Conservation (phyloP, 1,140 invertebrate species). For the Drosophila trapezifrons region DNA sequence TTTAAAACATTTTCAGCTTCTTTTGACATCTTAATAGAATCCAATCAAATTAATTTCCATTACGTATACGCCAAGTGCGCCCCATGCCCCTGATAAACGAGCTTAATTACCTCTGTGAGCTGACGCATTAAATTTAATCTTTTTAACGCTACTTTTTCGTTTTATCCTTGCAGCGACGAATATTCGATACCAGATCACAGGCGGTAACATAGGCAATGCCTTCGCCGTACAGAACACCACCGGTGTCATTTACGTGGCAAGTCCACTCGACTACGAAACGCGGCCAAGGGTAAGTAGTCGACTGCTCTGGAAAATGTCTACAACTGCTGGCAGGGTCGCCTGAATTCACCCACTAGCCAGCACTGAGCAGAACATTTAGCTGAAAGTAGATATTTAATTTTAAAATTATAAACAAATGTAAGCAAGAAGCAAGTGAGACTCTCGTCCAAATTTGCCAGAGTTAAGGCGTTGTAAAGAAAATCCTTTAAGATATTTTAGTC, state of each 20-base stretch:
- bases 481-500: not conserved
- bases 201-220: slow-evolving; percentile 90
- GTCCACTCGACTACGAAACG: slow-evolving; percentile 90
- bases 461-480: not conserved
- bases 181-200: slow-evolving; percentile 91
- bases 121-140: slow-evolving; percentile 11
- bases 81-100: not conserved
- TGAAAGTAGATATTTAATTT: too few relatives aligned
- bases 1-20: slow-evolving; percentile 13
- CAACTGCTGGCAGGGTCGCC: slow-evolving; percentile 13
- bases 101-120: slow-evolving; percentile 18
- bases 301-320: slow-evolving; percentile 6
- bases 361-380: not conserved
- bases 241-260: slow-evolving; percentile 90
- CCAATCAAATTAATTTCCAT: slow-evolving; percentile 21
- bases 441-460: not conserved
- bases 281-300: slow-evolving; percentile 87
- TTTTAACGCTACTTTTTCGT: slow-evolving; percentile 9
- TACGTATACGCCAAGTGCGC: slow-evolving; percentile 40
- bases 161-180: slow-evolving; percentile 87
- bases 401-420: not conserved
- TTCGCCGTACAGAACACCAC: slow-evolving; percentile 91
- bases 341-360: not conserved
- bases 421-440: not conserved
- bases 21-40: slow-evolving; percentile 29